These are phyloP conservation scores for Circaetus gallicus DNA, from an alignment of 2,113 vertebrate genomes.

Conservation along the genomic window DNA sequence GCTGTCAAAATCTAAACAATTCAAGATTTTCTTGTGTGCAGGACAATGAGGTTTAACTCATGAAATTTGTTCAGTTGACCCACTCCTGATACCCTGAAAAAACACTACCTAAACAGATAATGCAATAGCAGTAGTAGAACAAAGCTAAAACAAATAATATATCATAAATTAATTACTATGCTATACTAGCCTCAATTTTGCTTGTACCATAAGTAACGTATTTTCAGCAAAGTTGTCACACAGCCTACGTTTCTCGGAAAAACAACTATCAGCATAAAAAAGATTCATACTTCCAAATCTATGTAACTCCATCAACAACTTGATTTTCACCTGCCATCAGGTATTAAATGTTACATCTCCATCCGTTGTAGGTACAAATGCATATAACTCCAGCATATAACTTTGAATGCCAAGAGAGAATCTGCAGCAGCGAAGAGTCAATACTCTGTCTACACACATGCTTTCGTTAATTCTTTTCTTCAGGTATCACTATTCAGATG, in stretches of 20 bases:
- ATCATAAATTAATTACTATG: background rate
- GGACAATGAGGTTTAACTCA: background rate
- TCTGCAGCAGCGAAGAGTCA: background rate
- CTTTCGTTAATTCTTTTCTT: background rate
- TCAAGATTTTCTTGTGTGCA: background rate
- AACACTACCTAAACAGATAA: background rate
- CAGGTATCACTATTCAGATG: background rate
- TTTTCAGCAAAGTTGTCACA: background rate
- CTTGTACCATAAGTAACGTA: fast-evolving
- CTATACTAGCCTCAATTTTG: background rate
- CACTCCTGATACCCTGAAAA: background rate
- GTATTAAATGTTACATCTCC: background rate
- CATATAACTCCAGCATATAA: background rate
- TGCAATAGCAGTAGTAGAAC: background rate
- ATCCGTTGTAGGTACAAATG: background rate
- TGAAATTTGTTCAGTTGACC: background rate
- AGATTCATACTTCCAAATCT: background rate
- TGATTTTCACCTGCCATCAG: background rate
- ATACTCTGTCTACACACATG: background rate
- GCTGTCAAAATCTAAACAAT: background rate
- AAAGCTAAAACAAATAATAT: background rate
- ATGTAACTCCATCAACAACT: background rate
- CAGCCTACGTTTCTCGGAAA: background rate
- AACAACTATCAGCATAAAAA: background rate
- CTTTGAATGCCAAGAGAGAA: background rate